Percentiles rank a stretch among this genome's conserved stretches.
phyloP scores from a whole-genome alignment of 2,113 vertebrate species.

The Haplochromis burtoni region DNA sequence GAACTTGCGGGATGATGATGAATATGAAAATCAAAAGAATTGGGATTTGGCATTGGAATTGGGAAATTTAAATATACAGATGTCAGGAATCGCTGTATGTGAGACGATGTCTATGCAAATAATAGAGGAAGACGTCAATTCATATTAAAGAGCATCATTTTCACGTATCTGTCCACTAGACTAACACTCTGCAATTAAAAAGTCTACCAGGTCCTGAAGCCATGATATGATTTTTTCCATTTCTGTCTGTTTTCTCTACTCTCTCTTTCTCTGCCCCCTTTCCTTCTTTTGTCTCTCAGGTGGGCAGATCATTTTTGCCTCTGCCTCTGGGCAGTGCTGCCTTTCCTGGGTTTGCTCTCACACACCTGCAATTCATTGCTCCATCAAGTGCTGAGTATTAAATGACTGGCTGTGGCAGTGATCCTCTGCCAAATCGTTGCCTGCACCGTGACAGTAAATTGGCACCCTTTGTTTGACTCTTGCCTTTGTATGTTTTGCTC shows the following conservation, averaged over 20 bases:
- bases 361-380: background rate
- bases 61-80: background rate
- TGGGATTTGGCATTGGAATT: background rate
- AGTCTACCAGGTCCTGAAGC: background rate
- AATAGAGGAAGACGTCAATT: background rate
- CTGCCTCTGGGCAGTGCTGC: background rate
- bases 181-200: background rate
- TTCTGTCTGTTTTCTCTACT: background rate
- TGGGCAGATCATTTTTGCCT: background rate
- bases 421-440: background rate
- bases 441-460: background rate
- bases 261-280: background rate
- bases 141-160: background rate
- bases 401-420: background rate
- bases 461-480: background rate
- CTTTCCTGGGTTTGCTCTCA: background rate
- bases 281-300: background rate
- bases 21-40: background rate
- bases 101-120: background rate
- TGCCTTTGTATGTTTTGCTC: background rate
- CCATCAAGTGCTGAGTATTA: background rate
- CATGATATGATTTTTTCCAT: background rate
- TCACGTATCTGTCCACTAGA: background rate
- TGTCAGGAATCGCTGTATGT: background rate
- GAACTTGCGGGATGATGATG: background rate